Conservation (phyloP, 1,140 invertebrate genomes). For the Drosophila albomicans region DNA sequence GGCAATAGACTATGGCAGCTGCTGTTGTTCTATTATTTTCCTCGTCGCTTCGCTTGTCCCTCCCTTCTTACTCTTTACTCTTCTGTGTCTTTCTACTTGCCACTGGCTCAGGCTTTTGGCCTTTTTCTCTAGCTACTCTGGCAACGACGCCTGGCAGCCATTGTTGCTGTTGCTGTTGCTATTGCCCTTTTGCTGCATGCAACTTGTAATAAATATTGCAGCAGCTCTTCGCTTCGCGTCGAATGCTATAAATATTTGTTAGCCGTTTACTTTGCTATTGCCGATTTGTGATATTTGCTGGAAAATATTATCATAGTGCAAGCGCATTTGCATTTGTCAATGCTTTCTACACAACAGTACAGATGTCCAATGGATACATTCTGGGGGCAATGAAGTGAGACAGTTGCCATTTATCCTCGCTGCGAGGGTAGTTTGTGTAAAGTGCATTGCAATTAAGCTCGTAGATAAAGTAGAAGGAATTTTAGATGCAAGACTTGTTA, state of each 20-base stretch:
- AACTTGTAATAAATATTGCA: conserved; percentile 82
- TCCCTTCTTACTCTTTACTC: background rate
- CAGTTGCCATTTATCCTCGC: conserved; percentile 13
- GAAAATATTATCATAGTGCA: conserved; percentile 66
- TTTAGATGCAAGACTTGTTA: no score
- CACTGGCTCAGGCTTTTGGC: conserved; percentile 13
- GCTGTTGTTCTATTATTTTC: conserved; percentile 34
- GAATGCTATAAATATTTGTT: conserved; percentile 79
- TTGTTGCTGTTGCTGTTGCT: conserved; percentile 45
- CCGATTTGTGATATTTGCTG: conserved; percentile 81
- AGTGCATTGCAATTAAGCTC: background rate
- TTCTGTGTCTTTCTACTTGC: conserved; percentile 15
- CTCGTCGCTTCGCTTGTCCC: conserved; percentile 9
- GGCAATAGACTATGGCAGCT: conserved; percentile 70
- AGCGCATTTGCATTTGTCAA: conserved; percentile 56
- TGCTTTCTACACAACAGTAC: conserved; percentile 8
- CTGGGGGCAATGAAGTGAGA: conserved; percentile 23
- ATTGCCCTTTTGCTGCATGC: conserved; percentile 67
- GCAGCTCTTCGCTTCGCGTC: conserved; percentile 30
- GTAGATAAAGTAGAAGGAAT: no score
- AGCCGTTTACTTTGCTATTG: conserved; percentile 76
- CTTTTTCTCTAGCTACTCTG: conserved; percentile 4
- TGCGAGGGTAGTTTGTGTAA: background rate
- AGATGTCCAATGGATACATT: conserved; percentile 5
- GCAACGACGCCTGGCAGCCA: conserved; percentile 21